phyloP scores from a whole-genome alignment of 2,113 vertebrate genomes.

The Leptodactylus fuscus region DNA sequence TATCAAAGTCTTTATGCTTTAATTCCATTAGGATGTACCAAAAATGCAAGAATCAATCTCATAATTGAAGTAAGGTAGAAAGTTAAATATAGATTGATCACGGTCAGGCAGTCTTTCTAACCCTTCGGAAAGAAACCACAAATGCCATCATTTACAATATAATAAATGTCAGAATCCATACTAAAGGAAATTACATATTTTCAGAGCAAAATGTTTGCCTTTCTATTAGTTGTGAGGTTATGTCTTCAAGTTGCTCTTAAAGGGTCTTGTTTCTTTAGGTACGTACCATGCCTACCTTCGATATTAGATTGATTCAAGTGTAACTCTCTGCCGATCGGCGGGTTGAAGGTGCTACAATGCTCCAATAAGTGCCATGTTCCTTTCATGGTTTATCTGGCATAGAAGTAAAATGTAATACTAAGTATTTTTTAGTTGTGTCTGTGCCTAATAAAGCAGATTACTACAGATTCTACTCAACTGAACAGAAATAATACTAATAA shows the following conservation, averaged over 20 bases:
- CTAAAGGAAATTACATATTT: neutral
- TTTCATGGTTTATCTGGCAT: too few relatives aligned
- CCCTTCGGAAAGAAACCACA: neutral
- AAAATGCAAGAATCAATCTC: slow-evolving; percentile 28
- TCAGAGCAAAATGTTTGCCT: neutral
- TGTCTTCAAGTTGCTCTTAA: neutral
- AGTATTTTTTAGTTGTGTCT: too few relatives aligned
- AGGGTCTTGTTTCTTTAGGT: too few relatives aligned
- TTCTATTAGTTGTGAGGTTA: neutral
- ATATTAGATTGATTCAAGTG: too few relatives aligned
- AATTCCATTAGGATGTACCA: slow-evolving; percentile 26
- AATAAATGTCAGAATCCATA: neutral
- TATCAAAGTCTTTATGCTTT: slow-evolving; percentile 7
- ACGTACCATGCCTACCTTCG: too few relatives aligned
- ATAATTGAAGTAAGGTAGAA: slow-evolving; percentile 12
- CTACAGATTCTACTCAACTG: too few relatives aligned
- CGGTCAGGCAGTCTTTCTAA: neutral
- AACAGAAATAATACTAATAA: too few relatives aligned
- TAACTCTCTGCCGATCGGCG: too few relatives aligned
- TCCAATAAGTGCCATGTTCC: too few relatives aligned
- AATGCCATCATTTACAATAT: neutral
- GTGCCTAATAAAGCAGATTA: too few relatives aligned
- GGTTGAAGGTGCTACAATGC: too few relatives aligned
- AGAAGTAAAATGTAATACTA: too few relatives aligned
- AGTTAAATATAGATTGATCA: slow-evolving; percentile 27